Percentiles rank a stretch among this genome's conserved stretches.
Conservation (phyloP, 2,113 vertebrate genomes). For the Peromyscus maniculatus region DNA sequence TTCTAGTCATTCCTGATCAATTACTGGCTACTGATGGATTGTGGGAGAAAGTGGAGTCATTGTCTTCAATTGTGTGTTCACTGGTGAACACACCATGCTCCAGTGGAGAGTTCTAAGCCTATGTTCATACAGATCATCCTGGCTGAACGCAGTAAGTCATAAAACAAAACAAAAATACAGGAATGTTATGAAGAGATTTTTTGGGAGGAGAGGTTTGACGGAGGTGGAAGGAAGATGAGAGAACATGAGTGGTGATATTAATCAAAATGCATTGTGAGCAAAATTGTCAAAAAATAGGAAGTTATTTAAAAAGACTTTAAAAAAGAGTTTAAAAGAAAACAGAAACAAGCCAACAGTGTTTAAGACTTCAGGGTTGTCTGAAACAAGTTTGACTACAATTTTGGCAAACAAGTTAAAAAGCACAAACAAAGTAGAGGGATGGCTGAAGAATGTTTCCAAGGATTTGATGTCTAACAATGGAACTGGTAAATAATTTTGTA, state of each 20-base stretch:
- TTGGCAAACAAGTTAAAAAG: constrained; percentile 20
- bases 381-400: background rate
- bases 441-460: background rate
- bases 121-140: background rate
- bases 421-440: background rate
- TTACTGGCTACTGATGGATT: background rate
- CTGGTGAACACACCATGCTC: background rate
- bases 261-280: background rate
- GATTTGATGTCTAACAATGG: background rate
- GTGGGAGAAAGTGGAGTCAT: background rate
- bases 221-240: background rate
- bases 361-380: background rate
- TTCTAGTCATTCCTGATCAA: background rate
- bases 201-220: background rate
- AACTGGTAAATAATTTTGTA: background rate
- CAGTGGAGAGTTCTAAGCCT: background rate
- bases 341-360: background rate
- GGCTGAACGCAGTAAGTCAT: background rate
- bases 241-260: background rate
- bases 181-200: background rate
- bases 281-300: background rate
- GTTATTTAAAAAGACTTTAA: background rate
- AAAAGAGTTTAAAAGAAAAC: background rate
- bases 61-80: background rate
- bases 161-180: background rate